A percentile compares a stretch with the other conserved stretches of the same genome.
These are phyloP conservation scores for Corella eumyota DNA, from an alignment of 23 tunicate genomes.

Conservation along the genomic window DNA sequence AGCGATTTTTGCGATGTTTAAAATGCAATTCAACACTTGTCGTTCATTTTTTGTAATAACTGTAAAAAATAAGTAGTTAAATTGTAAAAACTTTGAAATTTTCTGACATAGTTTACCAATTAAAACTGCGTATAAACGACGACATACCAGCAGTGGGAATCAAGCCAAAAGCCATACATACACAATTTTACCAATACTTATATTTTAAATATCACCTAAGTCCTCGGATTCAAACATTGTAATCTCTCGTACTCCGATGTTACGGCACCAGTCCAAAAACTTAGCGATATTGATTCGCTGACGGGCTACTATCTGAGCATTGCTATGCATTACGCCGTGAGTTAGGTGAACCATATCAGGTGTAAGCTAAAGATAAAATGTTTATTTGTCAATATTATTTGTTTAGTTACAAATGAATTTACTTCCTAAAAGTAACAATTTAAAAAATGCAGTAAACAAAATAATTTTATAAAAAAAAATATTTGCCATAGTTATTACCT, in stretches of 20 bases:
- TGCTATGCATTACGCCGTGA: not conserved
- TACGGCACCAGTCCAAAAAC: conserved; percentile 32
- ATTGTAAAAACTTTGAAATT: not conserved
- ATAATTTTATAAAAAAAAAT: no score
- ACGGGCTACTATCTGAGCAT: conserved; percentile 20
- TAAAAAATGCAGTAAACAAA: no score
- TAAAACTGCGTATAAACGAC: not conserved
- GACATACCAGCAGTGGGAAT: no score
- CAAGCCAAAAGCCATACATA: no score
- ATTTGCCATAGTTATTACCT: no score
- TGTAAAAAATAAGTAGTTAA: not conserved
- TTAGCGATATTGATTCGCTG: conserved; percentile 35
- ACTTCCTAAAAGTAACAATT: no score
- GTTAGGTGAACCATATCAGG: not conserved
- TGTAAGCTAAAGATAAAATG: no score
- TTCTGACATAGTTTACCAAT: no score
- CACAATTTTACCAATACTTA: no score
- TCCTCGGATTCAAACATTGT: conserved; percentile 29
- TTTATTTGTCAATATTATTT: no score
- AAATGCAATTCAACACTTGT: conserved; percentile 23
- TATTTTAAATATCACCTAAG: no score
- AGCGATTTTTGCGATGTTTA: conserved; percentile 28
- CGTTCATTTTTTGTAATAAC: conserved; percentile 20
- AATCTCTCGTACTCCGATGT: conserved; percentile 20
- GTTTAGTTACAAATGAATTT: no score